Evolutionary conservation across 2,797 vertebrate genomes (phyloP).

Genomic region (Pantherophis alleghaniensis): DNA sequence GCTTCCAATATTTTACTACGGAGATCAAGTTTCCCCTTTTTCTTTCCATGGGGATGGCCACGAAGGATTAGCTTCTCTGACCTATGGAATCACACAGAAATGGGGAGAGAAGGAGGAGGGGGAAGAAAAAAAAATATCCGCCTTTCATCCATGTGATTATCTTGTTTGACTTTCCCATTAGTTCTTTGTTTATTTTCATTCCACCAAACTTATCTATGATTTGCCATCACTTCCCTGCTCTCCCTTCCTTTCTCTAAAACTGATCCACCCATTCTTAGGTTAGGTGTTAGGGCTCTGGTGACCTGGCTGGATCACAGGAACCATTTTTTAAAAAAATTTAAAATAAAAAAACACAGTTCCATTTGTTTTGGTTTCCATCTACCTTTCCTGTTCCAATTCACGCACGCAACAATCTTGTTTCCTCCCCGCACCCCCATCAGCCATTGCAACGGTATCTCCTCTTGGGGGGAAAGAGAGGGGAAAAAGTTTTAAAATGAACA

Average conservation of each 20-base stretch:
- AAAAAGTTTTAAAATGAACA: conserved; percentile 10
- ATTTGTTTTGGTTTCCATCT: conserved; percentile 68
- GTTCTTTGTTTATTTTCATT: conserved; percentile 65
- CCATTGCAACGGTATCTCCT: conserved; percentile 41
- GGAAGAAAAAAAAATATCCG: not conserved
- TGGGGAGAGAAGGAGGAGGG: not conserved
- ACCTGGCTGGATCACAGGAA: conserved; percentile 40
- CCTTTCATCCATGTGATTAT: not conserved
- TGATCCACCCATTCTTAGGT: conserved; percentile 61
- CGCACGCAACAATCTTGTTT: conserved; percentile 43
- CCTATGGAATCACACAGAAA: not conserved
- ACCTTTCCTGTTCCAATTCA: conserved; percentile 66
- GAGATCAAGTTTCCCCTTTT: not conserved
- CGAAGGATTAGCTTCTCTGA: conserved; percentile 3
- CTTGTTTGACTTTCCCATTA: not conserved
- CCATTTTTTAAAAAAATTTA: conserved; percentile 42
- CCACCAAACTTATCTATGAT: conserved; percentile 57
- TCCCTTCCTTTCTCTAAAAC: conserved; percentile 65
- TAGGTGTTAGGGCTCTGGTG: conserved; percentile 54
- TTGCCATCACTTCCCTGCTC: conserved; percentile 50
- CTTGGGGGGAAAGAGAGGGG: not conserved
- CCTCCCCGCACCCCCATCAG: not conserved
- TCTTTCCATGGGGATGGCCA: not conserved
- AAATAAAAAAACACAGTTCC: conserved; percentile 26
- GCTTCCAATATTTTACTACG: not conserved